phyloP scores from a whole-genome alignment of 2,888 invertebrate genomes.

The Troides oblongomaculatus region DNA sequence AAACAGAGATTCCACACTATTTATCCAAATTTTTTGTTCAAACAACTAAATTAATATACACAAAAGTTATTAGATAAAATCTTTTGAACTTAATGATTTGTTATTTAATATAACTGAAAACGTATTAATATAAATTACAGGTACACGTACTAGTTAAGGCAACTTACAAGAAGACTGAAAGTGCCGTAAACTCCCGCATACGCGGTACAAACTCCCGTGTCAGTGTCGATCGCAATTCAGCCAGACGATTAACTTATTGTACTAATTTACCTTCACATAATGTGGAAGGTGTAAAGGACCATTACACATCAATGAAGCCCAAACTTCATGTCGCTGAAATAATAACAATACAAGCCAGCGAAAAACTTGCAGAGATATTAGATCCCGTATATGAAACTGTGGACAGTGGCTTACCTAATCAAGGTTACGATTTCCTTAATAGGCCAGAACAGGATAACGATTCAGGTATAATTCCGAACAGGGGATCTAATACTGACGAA shows the following conservation, averaged over 20 bases:
- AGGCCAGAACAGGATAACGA: constrained; percentile 45
- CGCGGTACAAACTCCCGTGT: constrained; percentile 52
- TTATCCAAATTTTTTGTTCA: too few relatives aligned
- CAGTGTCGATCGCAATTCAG: constrained; percentile 49
- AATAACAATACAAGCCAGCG: constrained; percentile 69
- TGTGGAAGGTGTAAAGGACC: constrained; percentile 46
- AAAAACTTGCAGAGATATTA: constrained; percentile 66
- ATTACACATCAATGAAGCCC: constrained; percentile 50
- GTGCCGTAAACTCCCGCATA: constrained; percentile 60
- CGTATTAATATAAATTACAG: constrained; percentile 42
- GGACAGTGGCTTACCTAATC: constrained; percentile 52
- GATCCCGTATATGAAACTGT: constrained; percentile 72
- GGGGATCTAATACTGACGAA: constrained; percentile 49
- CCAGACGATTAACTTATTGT: constrained; percentile 62
- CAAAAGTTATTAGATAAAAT: too few relatives aligned
- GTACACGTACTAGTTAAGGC: constrained; percentile 64
- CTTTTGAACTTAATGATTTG: neutral
- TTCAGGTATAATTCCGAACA: constrained; percentile 50
- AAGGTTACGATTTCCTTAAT: constrained; percentile 58
- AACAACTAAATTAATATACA: too few relatives aligned
- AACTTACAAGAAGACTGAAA: constrained; percentile 71
- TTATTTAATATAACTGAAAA: neutral
- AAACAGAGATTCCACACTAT: too few relatives aligned
- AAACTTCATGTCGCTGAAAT: constrained; percentile 72
- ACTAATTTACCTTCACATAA: constrained; percentile 54